Evolutionary conservation across 37 sponge, comb jelly and placozoan genomes (phyloP).

Genomic region (Cliona cf. orientalis): DNA sequence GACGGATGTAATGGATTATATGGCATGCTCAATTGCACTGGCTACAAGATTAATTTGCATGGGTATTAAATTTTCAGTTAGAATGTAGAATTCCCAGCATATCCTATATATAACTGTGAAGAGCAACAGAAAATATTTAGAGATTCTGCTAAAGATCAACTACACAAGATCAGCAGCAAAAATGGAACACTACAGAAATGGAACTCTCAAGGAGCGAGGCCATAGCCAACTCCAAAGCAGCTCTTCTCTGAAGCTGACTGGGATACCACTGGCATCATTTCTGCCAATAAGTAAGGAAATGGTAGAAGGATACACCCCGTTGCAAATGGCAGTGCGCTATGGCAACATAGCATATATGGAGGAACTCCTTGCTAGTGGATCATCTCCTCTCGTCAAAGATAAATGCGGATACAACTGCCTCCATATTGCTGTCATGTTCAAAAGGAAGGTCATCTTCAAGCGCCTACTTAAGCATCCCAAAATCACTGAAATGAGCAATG

Average conservation of each 20-base stretch:
- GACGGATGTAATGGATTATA: no score
- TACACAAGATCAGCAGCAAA: no score
- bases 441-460: conserved; percentile 20
- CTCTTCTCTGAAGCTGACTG: no score
- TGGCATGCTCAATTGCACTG: no score
- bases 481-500: conserved; percentile 7
- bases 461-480: not conserved
- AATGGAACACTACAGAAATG: conserved; percentile 28
- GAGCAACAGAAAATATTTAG: no score
- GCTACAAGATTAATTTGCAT: no score
- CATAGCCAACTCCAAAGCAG: conserved; percentile 58
- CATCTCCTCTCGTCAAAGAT: conserved; percentile 26
- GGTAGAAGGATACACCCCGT: conserved; percentile 67
- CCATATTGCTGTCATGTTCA: conserved; percentile 48
- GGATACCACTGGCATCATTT: no score
- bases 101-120: no score
- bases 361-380: conserved; percentile 38
- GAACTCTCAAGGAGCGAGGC: conserved; percentile 24
- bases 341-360: conserved; percentile 50
- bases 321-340: conserved; percentile 51
- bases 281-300: no score
- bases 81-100: no score
- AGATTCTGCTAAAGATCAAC: no score
- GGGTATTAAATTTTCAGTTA: no score
- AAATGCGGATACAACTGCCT: conserved; percentile 24